These are phyloP conservation scores for Antigone vipio DNA, from an alignment of 2,113 vertebrate species.

Conservation along the genomic window DNA sequence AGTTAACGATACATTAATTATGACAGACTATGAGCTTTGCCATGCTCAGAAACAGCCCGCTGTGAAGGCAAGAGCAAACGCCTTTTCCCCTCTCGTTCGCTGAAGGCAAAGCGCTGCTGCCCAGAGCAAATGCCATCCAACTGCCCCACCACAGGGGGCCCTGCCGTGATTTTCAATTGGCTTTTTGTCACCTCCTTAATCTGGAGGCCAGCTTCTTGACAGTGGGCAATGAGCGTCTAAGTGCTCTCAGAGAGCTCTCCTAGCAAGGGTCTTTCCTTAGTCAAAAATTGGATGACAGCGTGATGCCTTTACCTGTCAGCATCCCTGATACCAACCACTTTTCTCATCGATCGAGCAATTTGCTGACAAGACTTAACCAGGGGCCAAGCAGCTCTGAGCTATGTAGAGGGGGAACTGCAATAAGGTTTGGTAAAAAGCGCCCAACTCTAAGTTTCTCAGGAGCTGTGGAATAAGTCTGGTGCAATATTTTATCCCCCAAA, in stretches of 20 bases:
- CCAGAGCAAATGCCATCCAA: not conserved
- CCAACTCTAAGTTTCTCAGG: not conserved
- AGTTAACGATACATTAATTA: conserved; percentile 28
- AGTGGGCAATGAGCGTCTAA: not conserved
- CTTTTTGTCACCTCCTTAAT: conserved; percentile 9
- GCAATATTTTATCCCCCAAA: not conserved
- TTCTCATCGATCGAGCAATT: not conserved
- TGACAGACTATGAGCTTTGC: not conserved
- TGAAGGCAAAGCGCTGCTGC: not conserved
- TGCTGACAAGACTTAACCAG: not conserved
- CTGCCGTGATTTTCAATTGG: not conserved
- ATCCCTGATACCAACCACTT: not conserved
- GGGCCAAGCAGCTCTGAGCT: not conserved
- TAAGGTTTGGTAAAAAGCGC: not conserved
- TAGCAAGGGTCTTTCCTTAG: not conserved
- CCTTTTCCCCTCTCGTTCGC: not conserved
- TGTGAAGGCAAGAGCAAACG: not conserved
- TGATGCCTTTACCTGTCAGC: not conserved
- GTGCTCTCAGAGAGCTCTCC: not conserved
- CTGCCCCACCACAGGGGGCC: not conserved
- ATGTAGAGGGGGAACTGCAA: not conserved
- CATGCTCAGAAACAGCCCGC: not conserved
- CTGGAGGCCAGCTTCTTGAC: not conserved
- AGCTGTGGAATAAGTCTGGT: not conserved
- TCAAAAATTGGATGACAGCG: conserved; percentile 17